These are phyloP conservation scores for Drosophila aldrichi DNA, from an alignment of 2,888 invertebrate species.

Conservation along the genomic window DNA sequence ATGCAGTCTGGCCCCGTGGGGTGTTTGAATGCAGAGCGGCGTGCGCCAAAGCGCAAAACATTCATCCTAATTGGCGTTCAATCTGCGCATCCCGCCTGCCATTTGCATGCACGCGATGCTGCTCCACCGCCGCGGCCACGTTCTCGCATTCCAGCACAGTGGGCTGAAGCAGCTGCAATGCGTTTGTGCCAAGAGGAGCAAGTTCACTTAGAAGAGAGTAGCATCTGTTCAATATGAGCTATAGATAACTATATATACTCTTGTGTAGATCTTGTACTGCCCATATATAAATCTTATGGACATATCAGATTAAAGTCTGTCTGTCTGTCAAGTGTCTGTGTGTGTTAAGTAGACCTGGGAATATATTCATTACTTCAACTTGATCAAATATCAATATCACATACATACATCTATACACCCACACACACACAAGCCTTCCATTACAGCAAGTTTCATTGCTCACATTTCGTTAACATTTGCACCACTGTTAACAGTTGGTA, in stretches of 20 bases:
- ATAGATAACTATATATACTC: no score
- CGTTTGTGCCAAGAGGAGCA: neutral
- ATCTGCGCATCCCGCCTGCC: constrained; percentile 74
- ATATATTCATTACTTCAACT: no score
- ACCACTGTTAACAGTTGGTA: constrained; percentile 46
- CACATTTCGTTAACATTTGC: neutral
- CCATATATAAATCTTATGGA: no score
- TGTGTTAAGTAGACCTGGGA: no score
- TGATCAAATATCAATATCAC: no score
- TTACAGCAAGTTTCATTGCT: neutral
- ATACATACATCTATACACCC: no score
- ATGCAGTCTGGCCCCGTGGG: constrained; percentile 70
- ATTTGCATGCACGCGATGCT: constrained; percentile 77
- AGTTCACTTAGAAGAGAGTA: neutral
- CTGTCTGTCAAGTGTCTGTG: no score
- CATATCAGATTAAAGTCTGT: no score
- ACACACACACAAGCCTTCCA: no score
- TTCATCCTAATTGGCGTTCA: constrained; percentile 85
- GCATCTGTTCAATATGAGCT: neutral
- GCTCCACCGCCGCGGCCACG: constrained; percentile 37
- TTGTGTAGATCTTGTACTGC: no score
- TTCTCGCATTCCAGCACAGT: constrained; percentile 61
- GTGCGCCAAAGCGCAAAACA: constrained; percentile 81
- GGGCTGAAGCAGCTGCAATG: constrained; percentile 1
- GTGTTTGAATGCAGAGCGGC: constrained; percentile 56